These are phyloP conservation scores for Paramormyrops kingsleyae DNA, from an alignment of 2,113 vertebrate genomes.

Conservation along the genomic window DNA sequence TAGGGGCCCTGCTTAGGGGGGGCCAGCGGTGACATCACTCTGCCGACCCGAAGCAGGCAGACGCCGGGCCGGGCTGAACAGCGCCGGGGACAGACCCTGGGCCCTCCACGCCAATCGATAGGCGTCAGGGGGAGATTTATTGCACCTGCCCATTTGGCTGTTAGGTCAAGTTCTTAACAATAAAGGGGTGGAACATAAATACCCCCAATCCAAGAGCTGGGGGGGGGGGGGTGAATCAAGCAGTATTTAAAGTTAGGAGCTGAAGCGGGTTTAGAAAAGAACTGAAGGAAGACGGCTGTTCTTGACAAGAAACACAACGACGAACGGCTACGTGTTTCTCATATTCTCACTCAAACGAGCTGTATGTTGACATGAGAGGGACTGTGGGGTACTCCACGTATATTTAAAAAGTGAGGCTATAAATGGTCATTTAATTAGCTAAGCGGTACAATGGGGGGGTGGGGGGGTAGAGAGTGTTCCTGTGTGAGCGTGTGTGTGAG, in stretches of 20 bases:
- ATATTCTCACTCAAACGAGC: neutral
- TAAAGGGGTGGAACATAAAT: neutral
- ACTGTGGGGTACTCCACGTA: neutral
- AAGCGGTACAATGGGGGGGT: neutral
- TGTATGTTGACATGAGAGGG: neutral
- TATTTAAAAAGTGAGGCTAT: neutral
- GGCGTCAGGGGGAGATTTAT: constrained; percentile 27
- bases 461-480: neutral
- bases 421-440: neutral
- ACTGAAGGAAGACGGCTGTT: neutral
- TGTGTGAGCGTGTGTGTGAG: neutral
- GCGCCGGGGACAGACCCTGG: neutral
- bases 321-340: neutral
- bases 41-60: neutral
- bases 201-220: neutral
- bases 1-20: neutral
- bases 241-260: neutral
- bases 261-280: neutral
- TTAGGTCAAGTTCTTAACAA: constrained; percentile 15
- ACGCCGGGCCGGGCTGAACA: neutral
- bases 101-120: constrained; percentile 17
- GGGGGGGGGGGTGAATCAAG: neutral
- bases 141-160: neutral
- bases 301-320: neutral
- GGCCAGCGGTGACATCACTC: neutral